Conservation (phyloP, 1,140 invertebrate genomes). For the Calliphora vicina region DNA sequence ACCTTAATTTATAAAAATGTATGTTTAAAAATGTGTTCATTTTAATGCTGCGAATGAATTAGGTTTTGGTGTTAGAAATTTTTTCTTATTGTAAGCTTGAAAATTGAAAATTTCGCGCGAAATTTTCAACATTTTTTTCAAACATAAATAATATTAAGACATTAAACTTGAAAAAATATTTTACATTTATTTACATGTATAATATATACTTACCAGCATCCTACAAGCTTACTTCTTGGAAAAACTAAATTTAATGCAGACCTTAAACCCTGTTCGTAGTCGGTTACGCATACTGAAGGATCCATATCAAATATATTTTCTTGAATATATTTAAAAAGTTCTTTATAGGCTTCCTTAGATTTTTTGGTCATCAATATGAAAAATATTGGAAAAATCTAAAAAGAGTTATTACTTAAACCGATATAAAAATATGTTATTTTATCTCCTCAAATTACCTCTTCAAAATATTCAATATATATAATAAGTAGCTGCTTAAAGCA, state of each 20-base stretch:
- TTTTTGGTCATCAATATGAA: conserved; percentile 30
- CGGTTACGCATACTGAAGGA: neutral
- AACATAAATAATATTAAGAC: neutral
- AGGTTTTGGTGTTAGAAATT: neutral
- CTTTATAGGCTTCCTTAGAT: neutral
- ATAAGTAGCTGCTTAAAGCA: too few relatives aligned
- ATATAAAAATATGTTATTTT: neutral
- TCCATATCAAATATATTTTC: neutral
- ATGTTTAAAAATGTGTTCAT: neutral
- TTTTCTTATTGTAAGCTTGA: neutral
- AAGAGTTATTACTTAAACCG: neutral
- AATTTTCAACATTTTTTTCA: neutral
- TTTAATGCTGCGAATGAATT: neutral
- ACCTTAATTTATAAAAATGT: neutral
- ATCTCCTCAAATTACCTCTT: too few relatives aligned
- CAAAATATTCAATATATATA: too few relatives aligned
- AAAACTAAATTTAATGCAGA: too few relatives aligned
- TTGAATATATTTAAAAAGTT: neutral
- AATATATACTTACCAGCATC: neutral
- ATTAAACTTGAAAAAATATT: neutral
- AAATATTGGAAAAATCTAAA: conserved; percentile 8
- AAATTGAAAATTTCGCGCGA: neutral
- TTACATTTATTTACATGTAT: neutral
- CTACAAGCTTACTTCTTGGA: neutral
- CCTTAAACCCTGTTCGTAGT: too few relatives aligned